A percentile compares a stretch with the other conserved stretches of the same genome.
Evolutionary conservation across 1,140 invertebrate species (phyloP).

Genomic region (Cherax quadricarinatus): DNA sequence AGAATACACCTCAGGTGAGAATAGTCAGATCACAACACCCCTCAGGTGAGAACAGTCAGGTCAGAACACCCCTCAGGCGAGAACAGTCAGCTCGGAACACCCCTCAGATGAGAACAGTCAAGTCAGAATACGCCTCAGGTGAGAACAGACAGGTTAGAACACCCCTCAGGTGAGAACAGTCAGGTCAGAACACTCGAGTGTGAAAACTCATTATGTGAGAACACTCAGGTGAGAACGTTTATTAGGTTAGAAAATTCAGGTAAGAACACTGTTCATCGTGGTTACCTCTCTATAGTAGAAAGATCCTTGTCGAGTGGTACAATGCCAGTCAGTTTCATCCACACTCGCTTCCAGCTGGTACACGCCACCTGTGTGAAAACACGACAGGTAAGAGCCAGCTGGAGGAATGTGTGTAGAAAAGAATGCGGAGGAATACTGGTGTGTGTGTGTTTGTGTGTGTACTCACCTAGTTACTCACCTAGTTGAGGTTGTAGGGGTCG

Average conservation of each 20-base stretch:
- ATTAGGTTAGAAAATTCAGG: background rate
- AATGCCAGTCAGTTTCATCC: slow-evolving; percentile 43
- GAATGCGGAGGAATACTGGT: too few relatives aligned
- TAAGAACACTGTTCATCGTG: background rate
- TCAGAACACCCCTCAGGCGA: too few relatives aligned
- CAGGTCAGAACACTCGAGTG: too few relatives aligned
- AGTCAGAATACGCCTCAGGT: too few relatives aligned
- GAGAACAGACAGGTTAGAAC: background rate
- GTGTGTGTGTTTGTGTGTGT: background rate
- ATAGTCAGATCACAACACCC: too few relatives aligned
- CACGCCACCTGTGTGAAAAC: slow-evolving; percentile 37
- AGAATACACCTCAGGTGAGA: too few relatives aligned
- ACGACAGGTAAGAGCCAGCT: background rate
- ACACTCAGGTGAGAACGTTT: background rate
- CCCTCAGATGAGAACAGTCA: too few relatives aligned
- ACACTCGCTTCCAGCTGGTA: slow-evolving; percentile 64
- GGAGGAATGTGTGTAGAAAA: background rate
- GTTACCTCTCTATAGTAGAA: slow-evolving; percentile 3
- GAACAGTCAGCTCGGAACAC: too few relatives aligned
- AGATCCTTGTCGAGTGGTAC: slow-evolving; percentile 17
- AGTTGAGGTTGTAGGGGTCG: too few relatives aligned
- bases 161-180: background rate
- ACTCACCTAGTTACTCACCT: too few relatives aligned
- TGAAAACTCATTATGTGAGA: too few relatives aligned
- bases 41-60: too few relatives aligned